These are phyloP conservation scores for Phymastichus coffea DNA, from an alignment of 1,140 invertebrate species.

Conservation along the genomic window DNA sequence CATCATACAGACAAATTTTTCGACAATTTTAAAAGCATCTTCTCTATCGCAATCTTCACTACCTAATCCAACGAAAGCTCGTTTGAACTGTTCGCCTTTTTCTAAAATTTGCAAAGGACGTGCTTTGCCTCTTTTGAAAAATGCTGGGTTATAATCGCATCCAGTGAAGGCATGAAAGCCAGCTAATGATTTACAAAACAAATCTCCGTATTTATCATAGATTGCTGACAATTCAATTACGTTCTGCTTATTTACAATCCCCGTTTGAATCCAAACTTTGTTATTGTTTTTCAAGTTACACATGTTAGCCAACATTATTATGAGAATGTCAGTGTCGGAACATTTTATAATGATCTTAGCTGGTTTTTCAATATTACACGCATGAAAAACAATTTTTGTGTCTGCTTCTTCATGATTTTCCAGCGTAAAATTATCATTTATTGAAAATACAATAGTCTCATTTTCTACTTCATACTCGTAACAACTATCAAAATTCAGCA, in stretches of 20 bases:
- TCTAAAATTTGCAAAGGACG: too few relatives aligned
- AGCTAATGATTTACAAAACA: conserved; percentile 29
- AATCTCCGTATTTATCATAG: conserved; percentile 22
- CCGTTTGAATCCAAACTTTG: conserved; percentile 19
- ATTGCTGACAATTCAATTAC: too few relatives aligned
- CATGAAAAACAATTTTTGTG: too few relatives aligned
- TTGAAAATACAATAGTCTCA: conserved; percentile 22
- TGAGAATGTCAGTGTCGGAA: conserved; percentile 35
- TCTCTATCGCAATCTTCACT: conserved; percentile 5
- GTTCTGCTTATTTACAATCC: conserved; percentile 5
- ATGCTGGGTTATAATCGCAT: too few relatives aligned
- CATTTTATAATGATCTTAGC: conserved; percentile 29
- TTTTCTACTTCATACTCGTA: too few relatives aligned
- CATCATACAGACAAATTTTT: conserved; percentile 31
- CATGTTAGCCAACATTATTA: conserved; percentile 35
- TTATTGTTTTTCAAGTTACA: too few relatives aligned
- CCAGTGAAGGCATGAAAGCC: conserved; percentile 36
- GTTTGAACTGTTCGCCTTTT: conserved; percentile 10
- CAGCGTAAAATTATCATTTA: conserved; percentile 13
- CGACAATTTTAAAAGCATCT: conserved; percentile 15
- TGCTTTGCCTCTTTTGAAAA: too few relatives aligned
- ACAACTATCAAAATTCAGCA: too few relatives aligned
- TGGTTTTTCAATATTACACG: conserved; percentile 32
- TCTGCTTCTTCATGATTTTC: too few relatives aligned
- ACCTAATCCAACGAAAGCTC: conserved; percentile 16